These are phyloP conservation scores for Timandra comae DNA, from an alignment of 2,888 invertebrate genomes.

Conservation along the genomic window DNA sequence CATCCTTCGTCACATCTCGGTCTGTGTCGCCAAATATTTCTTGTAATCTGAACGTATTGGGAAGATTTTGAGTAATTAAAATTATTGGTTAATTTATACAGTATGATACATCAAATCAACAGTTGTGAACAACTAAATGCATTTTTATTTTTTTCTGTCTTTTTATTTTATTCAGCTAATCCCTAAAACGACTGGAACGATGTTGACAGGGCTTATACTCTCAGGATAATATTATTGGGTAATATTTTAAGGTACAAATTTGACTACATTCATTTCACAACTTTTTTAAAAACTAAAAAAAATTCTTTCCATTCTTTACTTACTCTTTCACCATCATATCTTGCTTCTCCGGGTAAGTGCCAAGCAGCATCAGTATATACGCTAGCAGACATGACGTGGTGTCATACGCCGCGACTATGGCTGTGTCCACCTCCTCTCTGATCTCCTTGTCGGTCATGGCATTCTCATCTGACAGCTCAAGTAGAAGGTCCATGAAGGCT, in stretches of 20 bases:
- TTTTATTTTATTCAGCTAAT: no score
- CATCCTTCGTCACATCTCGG: slow-evolving; percentile 4
- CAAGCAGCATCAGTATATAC: slow-evolving; percentile 36
- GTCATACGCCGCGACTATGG: slow-evolving; percentile 62
- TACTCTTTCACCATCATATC: slow-evolving; percentile 25
- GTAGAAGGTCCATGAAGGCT: slow-evolving; percentile 61
- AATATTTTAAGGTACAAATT: no score
- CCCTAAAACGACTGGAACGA: no score
- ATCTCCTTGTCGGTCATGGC: slow-evolving; percentile 58
- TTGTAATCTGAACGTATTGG: slow-evolving; percentile 1
- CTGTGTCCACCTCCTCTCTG: slow-evolving; percentile 67
- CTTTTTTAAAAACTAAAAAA: no score
- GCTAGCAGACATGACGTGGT: slow-evolving; percentile 36
- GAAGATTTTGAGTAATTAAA: background rate
- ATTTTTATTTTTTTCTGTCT: no score
- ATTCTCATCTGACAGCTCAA: slow-evolving; percentile 49
- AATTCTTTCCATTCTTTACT: slow-evolving; percentile 7
- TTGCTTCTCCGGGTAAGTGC: slow-evolving; percentile 37
- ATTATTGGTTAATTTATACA: no score
- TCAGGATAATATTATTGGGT: no score
- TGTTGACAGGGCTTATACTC: no score
- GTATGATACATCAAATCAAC: no score
- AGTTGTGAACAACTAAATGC: no score
- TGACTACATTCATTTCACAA: no score
- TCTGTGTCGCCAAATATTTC: slow-evolving; percentile 5